Base-by-base conservation (phyloP, 2,888 invertebrate species). In the Empis stercorea region DNA sequence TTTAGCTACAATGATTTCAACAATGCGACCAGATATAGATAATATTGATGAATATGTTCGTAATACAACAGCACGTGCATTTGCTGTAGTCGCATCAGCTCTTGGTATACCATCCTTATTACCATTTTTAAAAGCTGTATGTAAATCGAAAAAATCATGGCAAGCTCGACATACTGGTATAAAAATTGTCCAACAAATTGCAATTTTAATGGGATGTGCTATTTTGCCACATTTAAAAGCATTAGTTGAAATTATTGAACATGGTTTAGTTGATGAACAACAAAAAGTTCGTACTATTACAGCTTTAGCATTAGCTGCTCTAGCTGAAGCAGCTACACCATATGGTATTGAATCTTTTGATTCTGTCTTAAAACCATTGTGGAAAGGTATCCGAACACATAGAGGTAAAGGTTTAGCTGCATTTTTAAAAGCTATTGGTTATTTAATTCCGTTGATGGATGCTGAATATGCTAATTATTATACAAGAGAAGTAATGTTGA, bases 291-390 rank as follows among this genome's bases (percentile, higher is more conserved):
- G 99, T 50, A 99, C 99, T 0, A 99, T 99, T 60, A 99, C 99
- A 3, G 99, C 99, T 23, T 73, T 99, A 61, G 97, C 97, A 13
- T 85, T 99, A 61, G 97, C 99, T 30, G 99, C 99, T 0, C 73
- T 99, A 27, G 99, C 99, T 15, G 99, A 99, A 74, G 97, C 99
- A 11, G 95, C 97, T 13, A 96, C 97, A 0, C 99, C 99, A 0
- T 99, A 99, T 62, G 99, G 99, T 74, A 99, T 99, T 62, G 99
- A 99, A 69, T 97, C 96, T 48, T 99, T 99, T 68, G 99, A 99
- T 72, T 96, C 95, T 0, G 99, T 99, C 1, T 76, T 99, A 46
- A 99, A 99, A 71, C 99, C 99, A 0, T 73, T 99, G 30, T 99
- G 99, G 99, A 96, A 97, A 70, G 97, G 97, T 76, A 96, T 97